Conservation (phyloP, 2,797 vertebrate genomes). For the Lophius americanus region DNA sequence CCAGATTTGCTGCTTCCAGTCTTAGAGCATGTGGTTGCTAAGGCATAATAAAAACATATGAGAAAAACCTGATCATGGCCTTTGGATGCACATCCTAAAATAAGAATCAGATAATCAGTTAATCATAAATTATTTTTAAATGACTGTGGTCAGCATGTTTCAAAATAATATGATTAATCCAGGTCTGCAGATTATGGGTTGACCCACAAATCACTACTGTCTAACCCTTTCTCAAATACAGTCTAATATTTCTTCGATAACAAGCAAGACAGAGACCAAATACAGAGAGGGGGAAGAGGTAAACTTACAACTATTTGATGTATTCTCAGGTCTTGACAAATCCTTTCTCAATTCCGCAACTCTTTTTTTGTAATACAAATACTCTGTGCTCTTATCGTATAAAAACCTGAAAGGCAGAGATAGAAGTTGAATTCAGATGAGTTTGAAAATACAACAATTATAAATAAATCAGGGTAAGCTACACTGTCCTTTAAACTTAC, state of each 20-base stretch:
- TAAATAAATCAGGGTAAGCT: not conserved
- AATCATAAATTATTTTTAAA: not conserved
- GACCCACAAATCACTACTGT: not conserved
- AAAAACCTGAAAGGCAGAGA: constrained; percentile 86
- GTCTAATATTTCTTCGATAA: not conserved
- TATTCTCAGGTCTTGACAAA: constrained; percentile 72
- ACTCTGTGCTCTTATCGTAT: constrained; percentile 90
- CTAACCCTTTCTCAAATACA: not conserved
- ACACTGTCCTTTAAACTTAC: constrained; percentile 77
- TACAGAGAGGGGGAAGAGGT: not conserved
- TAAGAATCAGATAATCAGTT: not conserved
- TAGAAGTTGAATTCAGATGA: not conserved
- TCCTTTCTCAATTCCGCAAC: constrained; percentile 88
- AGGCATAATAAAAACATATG: not conserved
- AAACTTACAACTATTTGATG: constrained; percentile 67
- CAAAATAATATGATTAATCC: too few species aligned
- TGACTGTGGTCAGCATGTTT: not conserved
- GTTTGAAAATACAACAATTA: not conserved
- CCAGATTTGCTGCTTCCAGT: not conserved
- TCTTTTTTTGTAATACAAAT: constrained; percentile 96
- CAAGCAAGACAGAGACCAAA: constrained; percentile 3
- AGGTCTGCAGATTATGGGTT: too few species aligned
- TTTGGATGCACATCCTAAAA: not conserved
- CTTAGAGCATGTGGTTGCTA: not conserved
- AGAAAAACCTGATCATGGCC: not conserved